Evolutionary conservation across 2,888 invertebrate species (phyloP).

Genomic region (Drosophila fungiperda): DNA sequence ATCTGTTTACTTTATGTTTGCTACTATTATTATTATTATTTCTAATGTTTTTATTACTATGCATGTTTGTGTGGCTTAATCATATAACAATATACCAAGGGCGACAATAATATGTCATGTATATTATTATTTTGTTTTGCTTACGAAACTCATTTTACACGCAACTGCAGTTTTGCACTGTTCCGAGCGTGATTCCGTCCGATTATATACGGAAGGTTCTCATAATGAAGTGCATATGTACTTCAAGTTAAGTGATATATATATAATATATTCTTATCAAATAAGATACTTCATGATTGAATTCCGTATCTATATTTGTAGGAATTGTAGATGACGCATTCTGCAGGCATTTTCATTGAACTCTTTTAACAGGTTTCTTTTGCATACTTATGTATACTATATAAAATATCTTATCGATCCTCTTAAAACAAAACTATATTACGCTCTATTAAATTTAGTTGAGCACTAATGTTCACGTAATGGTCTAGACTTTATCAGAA

Average conservation of each 20-base stretch:
- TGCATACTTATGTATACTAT: background rate
- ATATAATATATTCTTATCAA: background rate
- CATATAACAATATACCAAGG: constrained; percentile 39
- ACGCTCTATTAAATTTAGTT: background rate
- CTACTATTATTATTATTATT: constrained; percentile 1
- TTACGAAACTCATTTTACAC: constrained; percentile 37
- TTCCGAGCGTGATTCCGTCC: background rate
- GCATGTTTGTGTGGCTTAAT: constrained; percentile 18
- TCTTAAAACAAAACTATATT: too few relatives aligned
- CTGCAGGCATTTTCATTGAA: background rate
- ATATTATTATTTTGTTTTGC: constrained; percentile 40
- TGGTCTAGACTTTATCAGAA: background rate
- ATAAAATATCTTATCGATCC: background rate
- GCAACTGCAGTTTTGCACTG: constrained; percentile 35
- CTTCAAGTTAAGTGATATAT: constrained; percentile 10
- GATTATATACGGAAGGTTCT: constrained; percentile 3
- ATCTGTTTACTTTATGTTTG: constrained; percentile 1
- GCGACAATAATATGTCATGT: constrained; percentile 33
- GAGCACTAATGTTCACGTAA: background rate
- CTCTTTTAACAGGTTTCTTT: background rate
- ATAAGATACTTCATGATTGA: background rate
- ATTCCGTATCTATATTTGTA: background rate
- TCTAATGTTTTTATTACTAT: background rate
- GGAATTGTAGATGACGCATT: background rate
- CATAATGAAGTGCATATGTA: constrained; percentile 2